These are phyloP conservation scores for Chouioia cunea DNA, from an alignment of 2,888 invertebrate genomes.

Conservation along the genomic window DNA sequence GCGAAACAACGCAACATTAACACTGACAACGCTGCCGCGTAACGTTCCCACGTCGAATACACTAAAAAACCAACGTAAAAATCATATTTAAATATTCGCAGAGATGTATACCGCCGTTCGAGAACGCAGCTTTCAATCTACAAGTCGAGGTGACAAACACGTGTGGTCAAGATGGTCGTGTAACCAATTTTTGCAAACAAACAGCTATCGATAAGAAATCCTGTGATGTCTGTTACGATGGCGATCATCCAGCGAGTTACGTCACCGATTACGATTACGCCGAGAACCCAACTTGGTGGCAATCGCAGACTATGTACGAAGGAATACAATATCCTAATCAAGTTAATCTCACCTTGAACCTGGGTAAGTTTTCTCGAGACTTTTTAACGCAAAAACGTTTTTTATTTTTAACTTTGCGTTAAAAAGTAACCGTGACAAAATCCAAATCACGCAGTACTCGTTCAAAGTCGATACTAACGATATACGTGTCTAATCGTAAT, in stretches of 20 bases:
- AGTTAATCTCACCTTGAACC: constrained; percentile 91
- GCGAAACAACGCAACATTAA: too few relatives aligned
- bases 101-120: constrained; percentile 96
- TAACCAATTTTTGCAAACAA: constrained; percentile 90
- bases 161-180: constrained; percentile 85
- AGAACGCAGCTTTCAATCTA: constrained; percentile 93
- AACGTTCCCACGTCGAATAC: too few relatives aligned
- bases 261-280: constrained; percentile 93
- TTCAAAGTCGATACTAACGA: background rate
- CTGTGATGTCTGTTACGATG: constrained; percentile 81
- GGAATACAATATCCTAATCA: constrained; percentile 90
- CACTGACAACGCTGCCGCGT: too few relatives aligned
- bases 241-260: constrained; percentile 79
- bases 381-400: constrained; percentile 4
- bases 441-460: constrained; percentile 9
- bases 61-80: too few relatives aligned
- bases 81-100: too few relatives aligned
- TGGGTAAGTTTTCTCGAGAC: constrained; percentile 77
- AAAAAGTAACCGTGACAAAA: too few relatives aligned
- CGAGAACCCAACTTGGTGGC: constrained; percentile 96
- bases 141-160: constrained; percentile 95
- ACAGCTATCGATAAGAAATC: constrained; percentile 85
- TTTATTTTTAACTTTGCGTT: too few relatives aligned
- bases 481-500: constrained; percentile 3
- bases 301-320: constrained; percentile 97